Base-by-base conservation (phyloP, 2,888 invertebrate genomes). In the Acrobasis suavella region DNA sequence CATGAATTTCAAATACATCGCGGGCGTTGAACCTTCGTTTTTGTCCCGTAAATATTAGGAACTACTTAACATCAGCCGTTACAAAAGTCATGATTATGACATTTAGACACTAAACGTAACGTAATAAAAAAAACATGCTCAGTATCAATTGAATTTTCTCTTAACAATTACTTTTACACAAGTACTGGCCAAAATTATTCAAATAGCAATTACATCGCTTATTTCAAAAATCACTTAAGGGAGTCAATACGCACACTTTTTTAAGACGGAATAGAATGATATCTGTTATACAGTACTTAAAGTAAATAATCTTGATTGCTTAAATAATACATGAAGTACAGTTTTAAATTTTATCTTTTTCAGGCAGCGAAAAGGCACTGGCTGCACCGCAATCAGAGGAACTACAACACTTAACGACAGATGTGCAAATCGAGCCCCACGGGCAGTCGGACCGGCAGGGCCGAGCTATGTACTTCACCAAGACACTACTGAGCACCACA, bases 391-490 rank as follows among this genome's bases (percentile, higher is more conserved):
- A 87, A 71, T 83, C 85, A 50, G 89, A 87, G 67, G 86, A 85
- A 65, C 66, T 84, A 8, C 81, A 81, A 59, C 82, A 81, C 67
- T 72, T 83, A 37, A 78, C 77, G 51, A 76, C 85, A n/a, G 83
- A 86, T 56, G 62, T 74, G 2, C 80, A 80, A 58, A 70, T 75
- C 5, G 82, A 80, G 58, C 72, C 75, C 61, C 74, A 69, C n/a
- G 73, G 73, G 37, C 79, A 73, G 63, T 69, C 81, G 0, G 89
- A 87, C 5, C 77, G 90, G 39, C 86, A 88, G 64, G 74, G 82
- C 62, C 78, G 87, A 64, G 91, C 91, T 64, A 83, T 90, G 86
- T 91, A 92, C 81, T 87, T 82, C 76, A 78, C 83, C 0, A 92
- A 92, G 69, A 81, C 84, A 1, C 69, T 78, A 15, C 72, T 72